Percentiles rank a stretch among this genome's conserved stretches.
Evolutionary conservation across 2,113 vertebrate genomes (phyloP).

Genomic region (Antennarius striatus): DNA sequence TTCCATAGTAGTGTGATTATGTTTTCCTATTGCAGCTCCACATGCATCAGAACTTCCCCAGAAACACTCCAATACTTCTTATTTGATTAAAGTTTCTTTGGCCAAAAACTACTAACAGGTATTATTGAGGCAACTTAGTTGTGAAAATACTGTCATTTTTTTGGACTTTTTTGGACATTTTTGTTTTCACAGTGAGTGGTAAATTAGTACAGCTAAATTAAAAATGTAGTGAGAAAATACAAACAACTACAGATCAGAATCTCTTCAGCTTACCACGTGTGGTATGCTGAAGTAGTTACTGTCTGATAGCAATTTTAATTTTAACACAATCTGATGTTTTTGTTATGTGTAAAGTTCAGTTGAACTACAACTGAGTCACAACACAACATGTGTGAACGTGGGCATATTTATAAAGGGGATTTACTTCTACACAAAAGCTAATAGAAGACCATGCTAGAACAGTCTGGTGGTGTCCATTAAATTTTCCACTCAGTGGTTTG

Average conservation of each 20-base stretch:
- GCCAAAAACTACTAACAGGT: too few relatives aligned
- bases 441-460: constrained; percentile 29
- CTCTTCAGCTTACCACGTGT: too few relatives aligned
- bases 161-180: too few relatives aligned
- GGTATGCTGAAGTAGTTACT: not conserved
- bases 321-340: not conserved
- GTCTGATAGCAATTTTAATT: not conserved
- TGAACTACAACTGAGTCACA: constrained; percentile 1
- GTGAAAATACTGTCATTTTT: too few relatives aligned
- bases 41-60: not conserved
- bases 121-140: too few relatives aligned
- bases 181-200: too few relatives aligned
- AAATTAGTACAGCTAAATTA: too few relatives aligned
- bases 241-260: constrained; percentile 1
- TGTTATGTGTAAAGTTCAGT: not conserved
- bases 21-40: not conserved
- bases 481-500: constrained; percentile 54
- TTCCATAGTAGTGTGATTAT: not conserved
- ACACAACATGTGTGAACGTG: not conserved
- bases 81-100: too few relatives aligned
- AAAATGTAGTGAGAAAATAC: not conserved
- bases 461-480: constrained; percentile 55
- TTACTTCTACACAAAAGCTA: constrained; percentile 14
- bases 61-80: not conserved
- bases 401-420: constrained; percentile 8